phyloP scores from a whole-genome alignment of 2,888 invertebrate genomes.

The Podabrus alpinus region DNA sequence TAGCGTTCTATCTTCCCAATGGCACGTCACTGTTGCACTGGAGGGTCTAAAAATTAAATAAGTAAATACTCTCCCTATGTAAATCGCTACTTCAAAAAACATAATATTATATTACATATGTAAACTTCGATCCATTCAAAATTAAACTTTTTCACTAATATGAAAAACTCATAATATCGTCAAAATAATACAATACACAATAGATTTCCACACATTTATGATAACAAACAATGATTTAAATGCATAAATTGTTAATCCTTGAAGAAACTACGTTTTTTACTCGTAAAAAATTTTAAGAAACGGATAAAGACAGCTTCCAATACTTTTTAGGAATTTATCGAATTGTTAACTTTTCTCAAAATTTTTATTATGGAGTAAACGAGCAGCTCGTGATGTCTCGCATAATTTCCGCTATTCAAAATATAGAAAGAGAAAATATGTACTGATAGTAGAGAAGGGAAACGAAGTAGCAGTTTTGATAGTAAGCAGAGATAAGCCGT shows the following conservation, averaged over 20 bases:
- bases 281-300: not conserved
- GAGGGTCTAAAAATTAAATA: not conserved
- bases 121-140: not conserved
- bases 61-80: not conserved
- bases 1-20: too few species aligned
- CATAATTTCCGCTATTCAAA: constrained; percentile 32
- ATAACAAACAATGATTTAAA: not conserved
- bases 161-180: not conserved
- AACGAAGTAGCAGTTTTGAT: constrained; percentile 43
- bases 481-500: constrained; percentile 47
- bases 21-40: too few species aligned
- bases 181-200: not conserved
- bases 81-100: not conserved
- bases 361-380: not conserved
- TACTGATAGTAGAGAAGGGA: constrained; percentile 33
- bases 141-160: not conserved
- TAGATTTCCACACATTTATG: not conserved
- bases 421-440: constrained; percentile 28
- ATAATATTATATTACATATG: too few species aligned
- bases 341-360: not conserved
- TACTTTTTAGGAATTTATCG: not conserved
- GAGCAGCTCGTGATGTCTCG: constrained; percentile 19
- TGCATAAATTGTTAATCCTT: not conserved
- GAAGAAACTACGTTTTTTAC: not conserved
- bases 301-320: not conserved